These are phyloP conservation scores for Macroglossus sobrinus DNA, from an alignment of 2,113 vertebrate genomes.

Conservation along the genomic window DNA sequence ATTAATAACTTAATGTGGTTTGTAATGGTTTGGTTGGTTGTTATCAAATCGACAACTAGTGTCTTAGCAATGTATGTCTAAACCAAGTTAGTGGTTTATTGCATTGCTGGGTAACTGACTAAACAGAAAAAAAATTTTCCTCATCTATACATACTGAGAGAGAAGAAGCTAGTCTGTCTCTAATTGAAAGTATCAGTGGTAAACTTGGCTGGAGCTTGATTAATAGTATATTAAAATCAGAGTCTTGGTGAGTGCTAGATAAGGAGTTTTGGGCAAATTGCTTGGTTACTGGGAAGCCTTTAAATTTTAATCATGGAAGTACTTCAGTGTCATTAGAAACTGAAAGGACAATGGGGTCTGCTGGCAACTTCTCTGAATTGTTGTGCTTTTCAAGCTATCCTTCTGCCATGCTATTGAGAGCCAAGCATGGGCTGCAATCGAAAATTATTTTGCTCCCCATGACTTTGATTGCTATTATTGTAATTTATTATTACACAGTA, in stretches of 20 bases:
- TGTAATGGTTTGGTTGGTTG: constrained; percentile 53
- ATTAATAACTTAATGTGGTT: constrained; percentile 31
- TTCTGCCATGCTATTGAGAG: constrained; percentile 77
- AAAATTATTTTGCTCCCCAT: constrained; percentile 81
- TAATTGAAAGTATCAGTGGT: constrained; percentile 83
- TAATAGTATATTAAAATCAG: constrained; percentile 89
- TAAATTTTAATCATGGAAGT: constrained; percentile 87
- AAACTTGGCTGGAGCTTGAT: constrained; percentile 88
- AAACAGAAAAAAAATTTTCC: constrained; percentile 67
- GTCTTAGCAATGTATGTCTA: constrained; percentile 41
- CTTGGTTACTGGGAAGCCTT: constrained; percentile 85
- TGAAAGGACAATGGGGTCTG: constrained; percentile 79
- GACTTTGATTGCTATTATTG: constrained; percentile 87
- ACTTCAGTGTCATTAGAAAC: constrained; percentile 86
- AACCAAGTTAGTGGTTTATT: constrained; percentile 39
- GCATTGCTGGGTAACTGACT: constrained; percentile 68
- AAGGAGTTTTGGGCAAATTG: constrained; percentile 87
- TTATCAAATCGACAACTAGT: constrained; percentile 4
- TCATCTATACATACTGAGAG: constrained; percentile 65
- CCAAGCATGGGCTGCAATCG: constrained; percentile 78
- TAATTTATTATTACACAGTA: constrained; percentile 81
- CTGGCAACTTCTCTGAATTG: constrained; percentile 81
- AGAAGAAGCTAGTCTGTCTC: constrained; percentile 70
- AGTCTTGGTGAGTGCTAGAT: constrained; percentile 83
- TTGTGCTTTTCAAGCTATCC: constrained; percentile 79